Percentiles rank a stretch among this genome's conserved stretches.
Conservation (phyloP, 2,888 invertebrate genomes). For the Acanthoscelides obtectus region DNA sequence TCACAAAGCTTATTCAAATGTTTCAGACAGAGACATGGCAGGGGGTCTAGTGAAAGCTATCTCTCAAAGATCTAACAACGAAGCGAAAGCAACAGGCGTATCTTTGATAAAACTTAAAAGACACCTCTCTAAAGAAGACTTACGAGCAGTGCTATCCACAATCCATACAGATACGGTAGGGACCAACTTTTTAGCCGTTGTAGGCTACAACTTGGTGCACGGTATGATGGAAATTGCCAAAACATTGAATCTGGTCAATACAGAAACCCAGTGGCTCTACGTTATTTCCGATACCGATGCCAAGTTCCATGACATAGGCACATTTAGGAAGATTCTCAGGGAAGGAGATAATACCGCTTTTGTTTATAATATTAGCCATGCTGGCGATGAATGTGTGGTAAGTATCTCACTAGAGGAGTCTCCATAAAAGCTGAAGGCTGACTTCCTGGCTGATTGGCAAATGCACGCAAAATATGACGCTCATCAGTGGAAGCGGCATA, state of each 20-base stretch:
- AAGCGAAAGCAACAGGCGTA: slow-evolving; percentile 32
- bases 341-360: slow-evolving; percentile 83
- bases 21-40: slow-evolving; percentile 60
- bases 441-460: too few relatives aligned
- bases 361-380: slow-evolving; percentile 62
- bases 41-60: slow-evolving; percentile 59
- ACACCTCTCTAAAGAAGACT: slow-evolving; percentile 14
- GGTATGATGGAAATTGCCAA: slow-evolving; percentile 67
- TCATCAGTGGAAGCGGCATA: too few relatives aligned
- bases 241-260: slow-evolving; percentile 61
- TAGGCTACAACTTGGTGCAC: slow-evolving; percentile 57
- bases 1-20: too few relatives aligned
- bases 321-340: slow-evolving; percentile 55
- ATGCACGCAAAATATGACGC: too few relatives aligned
- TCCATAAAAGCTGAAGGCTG: too few relatives aligned
- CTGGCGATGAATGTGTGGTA: slow-evolving; percentile 55
- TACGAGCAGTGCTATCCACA: slow-evolving; percentile 31
- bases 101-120: slow-evolving; percentile 38
- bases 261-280: slow-evolving; percentile 78
- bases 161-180: slow-evolving; percentile 39
- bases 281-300: slow-evolving; percentile 60
- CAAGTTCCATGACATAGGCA: slow-evolving; percentile 51
- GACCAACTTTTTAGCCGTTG: slow-evolving; percentile 57
- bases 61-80: slow-evolving; percentile 41
- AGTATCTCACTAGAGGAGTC: too few relatives aligned